Evolutionary conservation across 2,888 invertebrate genomes (phyloP), one percentile per base, ranked within the genome.

Genomic region (Phengaris arion): DNA sequence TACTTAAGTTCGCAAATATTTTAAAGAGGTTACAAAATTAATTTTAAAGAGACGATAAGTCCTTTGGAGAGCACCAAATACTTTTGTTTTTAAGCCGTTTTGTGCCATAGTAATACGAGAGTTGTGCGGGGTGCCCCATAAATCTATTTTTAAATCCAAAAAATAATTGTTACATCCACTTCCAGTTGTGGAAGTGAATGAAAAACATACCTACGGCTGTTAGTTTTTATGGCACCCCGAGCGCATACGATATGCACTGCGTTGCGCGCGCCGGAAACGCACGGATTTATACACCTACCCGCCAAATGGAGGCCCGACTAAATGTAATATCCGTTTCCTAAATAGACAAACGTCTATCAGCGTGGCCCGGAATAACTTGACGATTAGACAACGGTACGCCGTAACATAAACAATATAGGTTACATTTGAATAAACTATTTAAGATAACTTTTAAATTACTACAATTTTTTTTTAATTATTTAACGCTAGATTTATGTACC

Each of bases 321-420:
- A 91, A 92, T 91, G 92, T 92, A 91, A 92, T 93, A 92, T 93
- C 93, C 93, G 93, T 90, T 93, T 93, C 93, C 93, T 93, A 93
- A 93, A 93, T 92, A 92, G 93, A 92, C 91, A 90, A 91, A 89
- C 91, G 93, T 89, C 90, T 90, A 92, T 90, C 90, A 87, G 86
- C 87, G 88, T 85, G 88, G 92, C 91, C 88, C 87, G 85, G 93
- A 93, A 93, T 93, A 92, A 91, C 90, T 92, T 84, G 87, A 82
- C 89, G 89, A 90, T 91, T 91, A 89, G 85, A 88, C 89, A 88
- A 83, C 84, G 83, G 80, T 77, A 78, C 64, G 73, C 74, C 74
- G 64, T 59, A 76, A 57, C 75, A 74, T 77, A 74, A 46, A 68
- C 74, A 72, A 77, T 73, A 68, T 75, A 69, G 74, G 64, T 75